A percentile compares a stretch with the other conserved stretches of the same genome.
Evolutionary conservation across 2,888 invertebrate genomes (phyloP).

Genomic region (Mythimna ferrago): DNA sequence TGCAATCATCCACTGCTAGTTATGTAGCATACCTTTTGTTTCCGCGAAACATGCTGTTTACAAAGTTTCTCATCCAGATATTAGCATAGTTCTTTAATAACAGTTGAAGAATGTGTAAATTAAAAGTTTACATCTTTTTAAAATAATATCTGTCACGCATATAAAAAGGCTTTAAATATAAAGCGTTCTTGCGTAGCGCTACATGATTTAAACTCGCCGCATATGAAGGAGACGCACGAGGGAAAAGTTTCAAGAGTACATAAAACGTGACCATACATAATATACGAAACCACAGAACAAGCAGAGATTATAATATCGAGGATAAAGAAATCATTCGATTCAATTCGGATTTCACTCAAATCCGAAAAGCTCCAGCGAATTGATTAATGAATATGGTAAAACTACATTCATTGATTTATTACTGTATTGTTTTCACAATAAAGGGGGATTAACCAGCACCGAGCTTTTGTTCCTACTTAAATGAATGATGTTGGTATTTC

Average conservation of each 20-base stretch:
- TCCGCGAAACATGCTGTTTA: too few species aligned
- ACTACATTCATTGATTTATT: constrained; percentile 58
- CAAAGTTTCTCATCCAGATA: too few species aligned
- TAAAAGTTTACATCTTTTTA: neutral
- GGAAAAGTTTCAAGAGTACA: constrained; percentile 22
- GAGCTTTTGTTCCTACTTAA: constrained; percentile 40
- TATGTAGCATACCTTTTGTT: too few species aligned
- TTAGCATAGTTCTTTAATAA: too few species aligned
- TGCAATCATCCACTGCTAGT: too few species aligned
- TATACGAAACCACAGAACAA: constrained; percentile 25
- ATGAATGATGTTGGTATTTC: constrained; percentile 25
- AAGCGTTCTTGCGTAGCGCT: neutral
- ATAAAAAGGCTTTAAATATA: constrained; percentile 3
- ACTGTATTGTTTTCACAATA: constrained; percentile 54
- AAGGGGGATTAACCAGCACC: constrained; percentile 38
- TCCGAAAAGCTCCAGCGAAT: constrained; percentile 49
- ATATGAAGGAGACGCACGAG: constrained; percentile 1
- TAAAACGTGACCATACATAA: constrained; percentile 36
- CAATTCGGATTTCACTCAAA: constrained; percentile 35
- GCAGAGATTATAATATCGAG: constrained; percentile 6
- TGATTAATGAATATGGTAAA: constrained; percentile 55
- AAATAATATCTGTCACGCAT: neutral
- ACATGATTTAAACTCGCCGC: constrained; percentile 8
- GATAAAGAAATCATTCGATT: constrained; percentile 45
- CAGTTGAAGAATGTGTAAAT: too few species aligned